A percentile compares a stretch with the other conserved stretches of the same genome.
These are phyloP conservation scores for Tachystola acroxantha DNA, from an alignment of 2,888 invertebrate genomes.

Conservation along the genomic window DNA sequence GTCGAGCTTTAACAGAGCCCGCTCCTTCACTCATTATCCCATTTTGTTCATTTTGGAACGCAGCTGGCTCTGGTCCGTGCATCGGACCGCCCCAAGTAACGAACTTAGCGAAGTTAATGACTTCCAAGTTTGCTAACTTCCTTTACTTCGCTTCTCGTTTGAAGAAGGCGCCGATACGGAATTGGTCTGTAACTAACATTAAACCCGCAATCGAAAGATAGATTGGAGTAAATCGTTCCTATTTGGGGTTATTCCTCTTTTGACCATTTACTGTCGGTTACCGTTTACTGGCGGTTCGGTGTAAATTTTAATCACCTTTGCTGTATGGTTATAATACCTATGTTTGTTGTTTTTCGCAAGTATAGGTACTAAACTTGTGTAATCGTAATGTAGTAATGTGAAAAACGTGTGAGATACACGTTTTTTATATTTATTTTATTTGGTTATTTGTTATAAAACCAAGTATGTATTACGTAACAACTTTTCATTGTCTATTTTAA, in stretches of 20 bases:
- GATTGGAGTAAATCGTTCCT: constrained; percentile 31
- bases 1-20: constrained; percentile 9
- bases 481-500: no score
- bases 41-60: constrained; percentile 40
- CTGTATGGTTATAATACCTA: no score
- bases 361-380: no score
- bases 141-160: constrained; percentile 20
- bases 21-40: constrained; percentile 35
- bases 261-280: no score
- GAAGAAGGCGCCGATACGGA: constrained; percentile 33
- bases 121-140: constrained; percentile 38
- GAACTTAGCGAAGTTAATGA: constrained; percentile 55
- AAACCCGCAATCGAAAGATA: constrained; percentile 40
- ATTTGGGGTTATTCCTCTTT: constrained; percentile 21
- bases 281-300: not conserved
- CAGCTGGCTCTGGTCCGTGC: constrained; percentile 37
- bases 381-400: no score
- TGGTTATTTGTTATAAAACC: no score
- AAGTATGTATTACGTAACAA: no score
- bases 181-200: constrained; percentile 41
- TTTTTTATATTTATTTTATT: no score
- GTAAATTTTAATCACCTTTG: no score
- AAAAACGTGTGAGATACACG: no score
- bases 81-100: constrained; percentile 34
- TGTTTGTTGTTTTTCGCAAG: no score